phyloP scores from a whole-genome alignment of 2,888 invertebrate species.

The Parnassius apollo region DNA sequence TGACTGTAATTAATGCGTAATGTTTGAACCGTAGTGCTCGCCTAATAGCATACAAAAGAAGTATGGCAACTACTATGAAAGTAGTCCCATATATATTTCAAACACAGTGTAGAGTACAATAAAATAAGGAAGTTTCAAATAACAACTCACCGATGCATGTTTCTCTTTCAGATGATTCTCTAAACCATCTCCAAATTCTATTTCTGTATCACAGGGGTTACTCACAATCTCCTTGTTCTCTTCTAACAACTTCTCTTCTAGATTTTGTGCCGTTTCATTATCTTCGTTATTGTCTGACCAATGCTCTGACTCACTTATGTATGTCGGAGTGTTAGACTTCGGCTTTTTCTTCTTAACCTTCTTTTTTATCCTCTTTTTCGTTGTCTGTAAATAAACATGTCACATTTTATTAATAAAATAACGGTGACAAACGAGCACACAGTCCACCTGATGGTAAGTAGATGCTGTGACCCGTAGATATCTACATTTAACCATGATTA shows the following conservation, averaged over 20 bases:
- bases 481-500: no score
- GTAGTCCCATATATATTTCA: no score
- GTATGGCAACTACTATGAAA: no score
- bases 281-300: slow-evolving; percentile 23
- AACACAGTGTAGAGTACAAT: no score
- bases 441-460: no score
- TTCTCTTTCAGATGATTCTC: slow-evolving; percentile 40
- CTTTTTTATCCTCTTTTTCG: slow-evolving; percentile 37
- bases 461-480: no score
- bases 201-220: slow-evolving; percentile 13
- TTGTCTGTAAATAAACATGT: slow-evolving; percentile 16
- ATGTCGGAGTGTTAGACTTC: slow-evolving; percentile 29
- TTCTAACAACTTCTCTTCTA: slow-evolving; percentile 79
- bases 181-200: background rate
- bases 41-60: no score
- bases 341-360: slow-evolving; percentile 53
- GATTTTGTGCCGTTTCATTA: slow-evolving; percentile 37
- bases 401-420: no score
- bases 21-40: no score
- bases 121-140: no score
- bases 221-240: slow-evolving; percentile 71
- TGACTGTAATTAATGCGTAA: no score
- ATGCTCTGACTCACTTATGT: slow-evolving; percentile 12
- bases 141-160: slow-evolving; percentile 46
- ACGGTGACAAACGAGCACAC: no score